phyloP scores from a whole-genome alignment of 1,140 invertebrate genomes.

The Halesus radiatus region DNA sequence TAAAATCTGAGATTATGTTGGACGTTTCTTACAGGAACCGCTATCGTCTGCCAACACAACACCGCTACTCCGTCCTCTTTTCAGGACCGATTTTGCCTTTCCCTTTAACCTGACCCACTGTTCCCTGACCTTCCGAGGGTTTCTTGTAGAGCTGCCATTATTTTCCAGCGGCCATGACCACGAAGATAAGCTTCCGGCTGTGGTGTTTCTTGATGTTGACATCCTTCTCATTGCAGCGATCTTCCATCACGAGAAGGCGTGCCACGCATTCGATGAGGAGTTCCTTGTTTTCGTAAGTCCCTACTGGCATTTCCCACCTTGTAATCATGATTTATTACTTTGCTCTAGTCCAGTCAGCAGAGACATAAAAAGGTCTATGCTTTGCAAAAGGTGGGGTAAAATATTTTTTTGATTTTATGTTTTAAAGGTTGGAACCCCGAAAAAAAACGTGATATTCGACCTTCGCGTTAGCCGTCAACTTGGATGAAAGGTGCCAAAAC shows the following conservation, averaged over 20 bases:
- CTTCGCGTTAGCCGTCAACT: too few relatives aligned
- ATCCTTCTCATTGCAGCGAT: slow-evolving; percentile 13
- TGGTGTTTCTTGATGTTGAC: slow-evolving; percentile 7
- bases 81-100: neutral
- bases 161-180: neutral
- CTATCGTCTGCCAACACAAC: neutral
- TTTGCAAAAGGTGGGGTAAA: too few relatives aligned
- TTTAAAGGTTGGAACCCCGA: too few relatives aligned
- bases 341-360: too few relatives aligned
- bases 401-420: too few relatives aligned
- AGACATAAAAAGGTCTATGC: too few relatives aligned
- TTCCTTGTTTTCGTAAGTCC: slow-evolving; percentile 18
- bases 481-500: too few relatives aligned
- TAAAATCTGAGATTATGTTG: too few relatives aligned
- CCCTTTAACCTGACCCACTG: slow-evolving; percentile 17
- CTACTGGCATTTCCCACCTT: neutral
- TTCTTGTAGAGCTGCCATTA: neutral
- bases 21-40: neutral
- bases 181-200: slow-evolving; percentile 9
- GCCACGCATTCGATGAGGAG: slow-evolving; percentile 10
- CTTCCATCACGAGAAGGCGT: neutral
- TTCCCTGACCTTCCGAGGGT: neutral
- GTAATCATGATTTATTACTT: too few relatives aligned
- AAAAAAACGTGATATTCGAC: too few relatives aligned
- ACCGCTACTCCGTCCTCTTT: neutral